Evolutionary conservation across 1,140 invertebrate genomes (phyloP), one percentile per base, ranked within the genome.

Genomic region (Hypothenemus hampei): DNA sequence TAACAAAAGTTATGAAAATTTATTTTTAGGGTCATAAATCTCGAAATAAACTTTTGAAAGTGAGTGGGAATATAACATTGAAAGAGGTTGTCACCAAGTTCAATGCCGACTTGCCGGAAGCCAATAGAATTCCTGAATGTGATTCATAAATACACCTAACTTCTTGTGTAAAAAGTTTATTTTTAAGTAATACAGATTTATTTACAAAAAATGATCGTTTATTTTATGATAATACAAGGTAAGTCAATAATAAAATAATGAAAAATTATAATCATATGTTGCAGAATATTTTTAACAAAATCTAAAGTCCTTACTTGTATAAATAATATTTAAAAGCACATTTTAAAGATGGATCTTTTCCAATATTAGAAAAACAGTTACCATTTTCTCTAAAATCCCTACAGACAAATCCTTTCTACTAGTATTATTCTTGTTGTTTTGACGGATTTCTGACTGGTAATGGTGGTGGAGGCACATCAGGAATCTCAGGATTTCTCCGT

Each of bases 21-120:
- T 19, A 33, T 48, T 61, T 63, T 36, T 46, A 78, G 77, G 76
- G 76, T 7, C 73, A 73, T 2, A 76, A 71, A 69, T 77, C 74
- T 55, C 68, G 75, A 21, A 72, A 76, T 7, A 78, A 78, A 54
- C 67, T 64, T 15, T 48, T 78, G 8, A 61, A 72, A 39, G 66
- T 77, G n/a, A 59, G 66, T 22, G 71, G 69, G 15, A 46, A 57
- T 49, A 65, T 61, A 3, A 70, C 66, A 6, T 50, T 69, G 22
- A 71, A 73, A 52, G 63, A 72, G 21, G 61, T 76, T 10, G 56
- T 67, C 19, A 62, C 69, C 35, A 74, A 70, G 55, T 59, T 76
- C 10, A 68, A 65, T 41, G 45, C 55, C 16, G 69, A 75, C 10
- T 31, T 53, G 20, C 29, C 29, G 19, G 23, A n/a, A 13, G 39